Base-by-base conservation (phyloP, 2,888 invertebrate species). In the Eucriotettix oculatus region DNA sequence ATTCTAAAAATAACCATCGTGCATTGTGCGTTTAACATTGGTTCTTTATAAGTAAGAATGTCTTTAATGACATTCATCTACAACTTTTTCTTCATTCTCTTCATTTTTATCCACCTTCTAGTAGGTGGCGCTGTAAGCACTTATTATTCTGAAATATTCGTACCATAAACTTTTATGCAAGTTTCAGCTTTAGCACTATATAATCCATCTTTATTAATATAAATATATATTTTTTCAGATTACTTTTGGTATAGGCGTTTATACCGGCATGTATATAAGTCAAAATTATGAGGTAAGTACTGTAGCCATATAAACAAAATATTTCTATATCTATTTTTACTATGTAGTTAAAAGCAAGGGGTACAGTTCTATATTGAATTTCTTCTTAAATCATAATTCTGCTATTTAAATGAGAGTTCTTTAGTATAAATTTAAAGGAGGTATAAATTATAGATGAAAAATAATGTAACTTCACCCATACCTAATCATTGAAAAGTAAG, bases 241-340 rank as follows among this genome's bases (percentile, higher is more conserved):
- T 59, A 79, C 82, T 58, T 83, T 87, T 70, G 76, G 83, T 16
- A 68, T 81, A 63, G 88, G 88, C 40, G 70, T 87, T 43, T 88
- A 88, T 70, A 76, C 84, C 54, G 88, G 88, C 42, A 78, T 88
- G 59, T 88, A 86, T 69, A 66, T 86, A 65, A 79, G 80, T 67
- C 88, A 88, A 76, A 86, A 87, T 73, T 87, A 86, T 74, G 79
- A 86, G 77, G 86, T 86, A 77, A 72, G 72, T 3, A 10, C 16
- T 29, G 7, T 29, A 29, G 29, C 29, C 7, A 29, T 29, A 29
- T 29, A 29, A 29, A 29, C 29, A 29, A 29, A 5, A 29, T 29
- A 29, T 29, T 29, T 29, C 29, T n/a, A 7, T 29, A 29, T 29
- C 2, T 29, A 29, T 29, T 29, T 2, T 29, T n/a, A n/a, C 29